A percentile compares a stretch with the other conserved stretches of the same genome.
phyloP scores from a whole-genome alignment of 2,113 vertebrate genomes.

The Bos taurus region ARS-UCD2.0 NC_037330.1:61159501-61160000 shows the following conservation, averaged over 20 bases:
- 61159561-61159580: neutral
- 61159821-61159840: constrained; percentile 78
- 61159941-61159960: constrained; percentile 94
- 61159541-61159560: constrained; percentile 27
- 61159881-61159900: constrained; percentile 85
- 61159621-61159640: constrained; percentile 17
- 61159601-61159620: constrained; percentile 38
- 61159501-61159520: neutral
- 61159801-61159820: constrained; percentile 44
- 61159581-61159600: constrained; percentile 13
- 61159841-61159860: constrained; percentile 84
- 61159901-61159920: constrained; percentile 85
- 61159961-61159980: constrained; percentile 94
- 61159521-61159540: constrained; percentile 33
- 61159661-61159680: constrained; percentile 52
- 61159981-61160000: constrained; percentile 86
- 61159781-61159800: constrained; percentile 9
- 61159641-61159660: constrained; percentile 42
- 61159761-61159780: neutral
- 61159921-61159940: constrained; percentile 90
- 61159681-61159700: constrained; percentile 26
- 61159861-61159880: constrained; percentile 91
- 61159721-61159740: constrained; percentile 8
- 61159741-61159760: neutral
- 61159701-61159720: constrained; percentile 15